These are phyloP conservation scores for Julus scandinavius DNA, from an alignment of 2,888 invertebrate species.

Conservation along the genomic window DNA sequence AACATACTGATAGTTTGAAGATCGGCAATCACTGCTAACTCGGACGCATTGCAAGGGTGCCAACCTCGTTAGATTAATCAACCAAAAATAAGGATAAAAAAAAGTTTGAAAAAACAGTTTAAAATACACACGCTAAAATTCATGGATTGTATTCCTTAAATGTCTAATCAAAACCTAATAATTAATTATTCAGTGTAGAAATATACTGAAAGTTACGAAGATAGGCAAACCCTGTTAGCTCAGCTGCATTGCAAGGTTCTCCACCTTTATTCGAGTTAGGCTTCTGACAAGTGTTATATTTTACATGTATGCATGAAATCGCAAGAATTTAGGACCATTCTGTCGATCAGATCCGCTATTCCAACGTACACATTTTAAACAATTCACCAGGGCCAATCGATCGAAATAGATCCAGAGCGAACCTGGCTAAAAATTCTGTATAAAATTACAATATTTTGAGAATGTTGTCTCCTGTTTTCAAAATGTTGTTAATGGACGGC, in stretches of 20 bases:
- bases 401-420: constrained; percentile 3
- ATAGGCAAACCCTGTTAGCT: no score
- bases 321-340: background rate
- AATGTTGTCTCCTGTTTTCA: constrained; percentile 42
- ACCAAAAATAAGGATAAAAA: no score
- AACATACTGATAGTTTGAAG: background rate
- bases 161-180: no score
- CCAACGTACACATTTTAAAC: background rate
- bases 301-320: background rate
- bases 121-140: no score
- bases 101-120: no score
- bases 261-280: no score
- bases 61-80: background rate
- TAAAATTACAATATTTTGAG: constrained; percentile 35
- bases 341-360: background rate
- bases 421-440: constrained; percentile 5
- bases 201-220: no score
- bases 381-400: background rate
- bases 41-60: background rate
- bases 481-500: constrained; percentile 35
- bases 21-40: background rate
- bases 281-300: no score
- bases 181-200: no score
- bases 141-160: no score
- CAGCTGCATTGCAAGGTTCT: no score